Conservation (phyloP, 2,888 invertebrate species). For the Norana najaformis region DNA sequence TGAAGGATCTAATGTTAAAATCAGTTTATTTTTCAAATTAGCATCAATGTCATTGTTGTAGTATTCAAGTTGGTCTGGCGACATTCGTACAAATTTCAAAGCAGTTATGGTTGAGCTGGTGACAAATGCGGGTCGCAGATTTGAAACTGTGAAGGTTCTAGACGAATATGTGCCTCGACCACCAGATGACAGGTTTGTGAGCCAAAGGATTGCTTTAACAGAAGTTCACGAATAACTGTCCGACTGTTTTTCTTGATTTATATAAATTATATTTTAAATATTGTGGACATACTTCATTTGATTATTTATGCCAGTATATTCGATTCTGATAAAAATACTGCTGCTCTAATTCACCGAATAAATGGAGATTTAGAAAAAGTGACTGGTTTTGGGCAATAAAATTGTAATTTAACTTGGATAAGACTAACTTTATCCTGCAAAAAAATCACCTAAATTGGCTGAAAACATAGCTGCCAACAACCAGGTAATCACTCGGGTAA, state of each 20-base stretch:
- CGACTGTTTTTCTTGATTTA: neutral
- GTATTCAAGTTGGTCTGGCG: constrained; percentile 58
- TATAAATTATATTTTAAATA: neutral
- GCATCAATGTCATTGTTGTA: constrained; percentile 43
- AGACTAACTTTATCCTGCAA: no score
- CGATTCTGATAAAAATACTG: no score
- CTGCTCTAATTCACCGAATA: no score
- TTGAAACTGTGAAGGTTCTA: constrained; percentile 53
- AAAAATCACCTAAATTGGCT: no score
- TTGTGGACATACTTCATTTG: neutral
- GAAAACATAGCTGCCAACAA: no score
- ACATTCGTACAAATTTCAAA: constrained; percentile 52
- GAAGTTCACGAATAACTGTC: neutral
- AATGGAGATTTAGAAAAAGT: no score
- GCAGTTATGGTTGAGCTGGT: constrained; percentile 50
- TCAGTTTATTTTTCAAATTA: neutral
- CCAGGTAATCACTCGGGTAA: no score
- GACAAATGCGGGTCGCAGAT: constrained; percentile 44
- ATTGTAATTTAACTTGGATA: no score
- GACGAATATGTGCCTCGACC: constrained; percentile 53
- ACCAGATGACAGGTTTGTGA: constrained; percentile 34
- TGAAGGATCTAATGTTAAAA: neutral
- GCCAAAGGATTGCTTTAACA: neutral
- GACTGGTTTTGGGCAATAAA: no score
- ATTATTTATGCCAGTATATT: neutral